Evolutionary conservation across 2,888 invertebrate genomes (phyloP), one percentile per base, ranked within the genome.

Genomic region (Morpho deidamia): DNA sequence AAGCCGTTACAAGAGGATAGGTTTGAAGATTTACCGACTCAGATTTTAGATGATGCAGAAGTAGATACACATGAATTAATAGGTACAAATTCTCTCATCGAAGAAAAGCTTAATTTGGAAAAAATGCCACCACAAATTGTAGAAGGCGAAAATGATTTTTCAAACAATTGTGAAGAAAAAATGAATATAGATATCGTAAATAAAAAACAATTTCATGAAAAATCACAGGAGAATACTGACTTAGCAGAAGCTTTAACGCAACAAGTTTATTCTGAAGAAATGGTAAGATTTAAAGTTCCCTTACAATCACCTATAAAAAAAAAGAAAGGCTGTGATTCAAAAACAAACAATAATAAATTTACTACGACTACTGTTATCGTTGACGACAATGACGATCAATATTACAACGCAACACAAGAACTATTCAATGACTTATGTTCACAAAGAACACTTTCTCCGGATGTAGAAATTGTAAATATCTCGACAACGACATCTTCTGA

Each of bases 331-430:
- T 70, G 38, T 34, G 37, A 41, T 12, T 12, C 11, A 14, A 50
- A 35, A 38, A n/a, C 23, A n/a, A 48, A 37, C 11, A 11, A 42
- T 8, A 23, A 58, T 62, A 14, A 48, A 56, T 23, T 11, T 52
- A 62, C 10, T 66, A 47, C 53, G 35, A 51, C 47, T 2, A 51
- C 10, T 38, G 38, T 34, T 46, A 38, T n/a, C 12, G 35, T 8
- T 12, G 44, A 50, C 33, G 56, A 61, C 0, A 62, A 63, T 8
- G 70, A 76, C 43, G 68, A 75, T 12, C 76, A 76, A 56, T 86
- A 80, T 67, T 88, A 89, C 63, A 65, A 68, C 38, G 70, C 72
- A 7, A 89, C 88, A 7, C 88, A 89, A 71, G 84, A 88, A 14
- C 65, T 89, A 56, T 66, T 70, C 10, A 62, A 77, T 33, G 88